A percentile compares a stretch with the other conserved stretches of the same genome.
Evolutionary conservation across 2,113 vertebrate species (phyloP).

Genomic region (Brachyistius frenatus): DNA sequence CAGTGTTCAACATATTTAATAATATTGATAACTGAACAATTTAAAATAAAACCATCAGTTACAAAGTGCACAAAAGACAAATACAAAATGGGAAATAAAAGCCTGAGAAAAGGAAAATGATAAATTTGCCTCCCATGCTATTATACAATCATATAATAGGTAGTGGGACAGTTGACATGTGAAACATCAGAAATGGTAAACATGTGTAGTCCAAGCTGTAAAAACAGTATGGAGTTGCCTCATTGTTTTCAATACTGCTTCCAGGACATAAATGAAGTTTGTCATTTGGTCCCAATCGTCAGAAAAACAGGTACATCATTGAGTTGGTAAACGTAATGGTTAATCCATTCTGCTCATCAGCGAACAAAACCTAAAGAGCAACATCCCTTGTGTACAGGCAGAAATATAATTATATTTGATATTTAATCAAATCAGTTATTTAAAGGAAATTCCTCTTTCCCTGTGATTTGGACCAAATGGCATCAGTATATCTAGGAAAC

Average conservation of each 20-base stretch:
- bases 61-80: conserved; percentile 74
- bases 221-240: neutral
- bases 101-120: conserved; percentile 52
- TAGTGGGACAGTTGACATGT: conserved; percentile 31
- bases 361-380: neutral
- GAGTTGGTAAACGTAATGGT: neutral
- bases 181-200: conserved; percentile 17
- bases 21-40: conserved; percentile 24
- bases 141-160: conserved; percentile 60
- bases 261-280: conserved; percentile 1
- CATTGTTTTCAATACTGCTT: conserved; percentile 2
- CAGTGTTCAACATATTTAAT: conserved; percentile 62
- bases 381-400: neutral
- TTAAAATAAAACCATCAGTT: conserved; percentile 54
- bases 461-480: conserved; percentile 21
- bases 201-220: neutral
- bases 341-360: conserved; percentile 13
- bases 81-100: conserved; percentile 55
- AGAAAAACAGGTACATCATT: neutral
- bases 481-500: conserved; percentile 13
- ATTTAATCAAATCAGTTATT: neutral
- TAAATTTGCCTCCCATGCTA: conserved; percentile 58
- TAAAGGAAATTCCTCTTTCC: neutral
- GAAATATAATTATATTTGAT: neutral
- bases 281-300: conserved; percentile 15